These are phyloP conservation scores for Procavia capensis DNA, from an alignment of 2,113 vertebrate genomes.

Conservation along the genomic window DNA sequence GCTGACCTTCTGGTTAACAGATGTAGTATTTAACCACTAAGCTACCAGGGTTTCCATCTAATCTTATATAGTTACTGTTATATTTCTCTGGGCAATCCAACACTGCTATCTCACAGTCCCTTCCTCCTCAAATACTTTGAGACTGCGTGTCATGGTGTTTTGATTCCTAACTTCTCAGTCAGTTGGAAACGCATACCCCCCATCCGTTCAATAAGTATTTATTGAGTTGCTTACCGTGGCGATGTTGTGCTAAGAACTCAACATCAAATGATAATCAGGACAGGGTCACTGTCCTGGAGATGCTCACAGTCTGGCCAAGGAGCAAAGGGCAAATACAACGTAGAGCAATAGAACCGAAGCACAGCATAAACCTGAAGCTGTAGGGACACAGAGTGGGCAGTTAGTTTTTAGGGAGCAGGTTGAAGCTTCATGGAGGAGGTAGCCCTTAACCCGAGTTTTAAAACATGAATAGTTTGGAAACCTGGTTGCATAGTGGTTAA, in stretches of 20 bases:
- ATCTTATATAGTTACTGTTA: background rate
- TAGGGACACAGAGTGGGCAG: background rate
- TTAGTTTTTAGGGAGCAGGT: background rate
- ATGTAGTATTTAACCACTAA: too few species aligned
- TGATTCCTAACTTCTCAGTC: too few species aligned
- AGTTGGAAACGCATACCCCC: too few species aligned
- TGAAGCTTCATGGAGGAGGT: background rate
- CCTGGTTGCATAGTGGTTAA: too few species aligned
- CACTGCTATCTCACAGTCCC: accelerated
- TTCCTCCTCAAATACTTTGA: background rate
- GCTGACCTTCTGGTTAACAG: too few species aligned
- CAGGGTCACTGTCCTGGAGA: background rate
- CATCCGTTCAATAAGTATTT: too few species aligned
- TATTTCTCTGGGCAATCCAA: background rate
- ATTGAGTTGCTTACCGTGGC: background rate
- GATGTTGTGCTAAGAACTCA: background rate
- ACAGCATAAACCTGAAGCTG: too few species aligned
- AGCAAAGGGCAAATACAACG: background rate
- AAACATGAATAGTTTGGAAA: too few species aligned
- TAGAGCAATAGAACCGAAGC: too few species aligned
- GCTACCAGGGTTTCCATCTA: too few species aligned
- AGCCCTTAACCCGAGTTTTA: background rate
- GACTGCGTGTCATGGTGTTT: accelerated
- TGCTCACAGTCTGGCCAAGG: background rate
- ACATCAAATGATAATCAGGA: background rate